Conservation (phyloP, 2,113 vertebrate genomes). For the Istiophorus platypterus region DNA sequence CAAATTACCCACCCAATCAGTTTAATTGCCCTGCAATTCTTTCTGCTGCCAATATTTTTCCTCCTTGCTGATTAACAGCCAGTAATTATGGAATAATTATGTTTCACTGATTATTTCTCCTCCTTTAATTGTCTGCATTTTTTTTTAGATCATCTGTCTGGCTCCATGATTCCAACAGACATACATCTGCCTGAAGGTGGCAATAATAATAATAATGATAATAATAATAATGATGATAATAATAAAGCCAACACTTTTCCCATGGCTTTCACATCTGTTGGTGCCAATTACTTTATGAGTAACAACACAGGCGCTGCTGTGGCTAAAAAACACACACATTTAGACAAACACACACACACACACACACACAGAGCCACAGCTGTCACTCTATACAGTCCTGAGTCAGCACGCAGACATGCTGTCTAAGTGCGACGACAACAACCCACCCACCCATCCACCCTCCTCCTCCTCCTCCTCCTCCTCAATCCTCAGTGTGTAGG, state of each 20-base stretch:
- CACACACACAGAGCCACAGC: conserved; percentile 53
- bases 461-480: not conserved
- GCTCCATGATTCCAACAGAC: conserved; percentile 19
- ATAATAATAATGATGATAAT: not conserved
- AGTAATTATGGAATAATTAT: conserved; percentile 61
- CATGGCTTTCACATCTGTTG: conserved; percentile 51
- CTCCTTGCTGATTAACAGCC: conserved; percentile 59
- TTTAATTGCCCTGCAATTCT: conserved; percentile 59
- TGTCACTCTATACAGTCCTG: conserved; percentile 66
- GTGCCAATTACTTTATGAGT: conserved; percentile 39
- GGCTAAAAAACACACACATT: conserved; percentile 48
- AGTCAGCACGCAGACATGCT: conserved; percentile 69
- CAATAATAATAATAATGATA: conserved; percentile 5
- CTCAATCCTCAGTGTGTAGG: conserved; percentile 21
- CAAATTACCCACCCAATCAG: conserved; percentile 57
- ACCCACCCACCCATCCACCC: not conserved
- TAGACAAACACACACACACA: too few species aligned
- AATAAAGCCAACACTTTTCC: not conserved
- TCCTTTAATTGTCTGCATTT: not conserved
- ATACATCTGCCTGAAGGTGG: conserved; percentile 12
- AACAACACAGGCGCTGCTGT: conserved; percentile 47
- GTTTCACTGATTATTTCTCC: conserved; percentile 33
- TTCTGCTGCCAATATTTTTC: conserved; percentile 45
- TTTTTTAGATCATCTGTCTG: too few species aligned
- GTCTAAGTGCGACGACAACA: conserved; percentile 54